A percentile compares a stretch with the other conserved stretches of the same genome.
phyloP scores from a whole-genome alignment of 2,888 invertebrate species.

The Chelonus formosanus region DNA sequence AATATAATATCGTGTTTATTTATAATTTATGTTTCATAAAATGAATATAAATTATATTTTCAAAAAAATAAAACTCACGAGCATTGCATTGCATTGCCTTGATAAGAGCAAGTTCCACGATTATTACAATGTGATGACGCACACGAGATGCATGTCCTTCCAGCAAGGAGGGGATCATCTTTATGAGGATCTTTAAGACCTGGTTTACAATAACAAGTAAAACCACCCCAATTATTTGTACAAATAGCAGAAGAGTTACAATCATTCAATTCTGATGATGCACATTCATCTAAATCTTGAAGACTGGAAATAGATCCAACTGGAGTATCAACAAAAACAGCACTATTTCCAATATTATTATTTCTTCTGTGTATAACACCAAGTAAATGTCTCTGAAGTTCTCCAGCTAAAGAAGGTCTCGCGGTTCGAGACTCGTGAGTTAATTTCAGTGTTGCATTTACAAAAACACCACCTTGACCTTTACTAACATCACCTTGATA shows the following conservation, averaged over 20 bases:
- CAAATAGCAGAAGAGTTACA: constrained; percentile 83
- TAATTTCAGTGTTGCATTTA: constrained; percentile 82
- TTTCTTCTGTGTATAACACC: constrained; percentile 84
- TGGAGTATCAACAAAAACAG: constrained; percentile 83
- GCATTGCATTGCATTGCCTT: constrained; percentile 78
- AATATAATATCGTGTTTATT: too few relatives aligned
- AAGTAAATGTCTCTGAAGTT: constrained; percentile 84
- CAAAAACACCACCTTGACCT: constrained; percentile 79
- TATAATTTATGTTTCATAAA: too few relatives aligned
- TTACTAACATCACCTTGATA: constrained; percentile 76
- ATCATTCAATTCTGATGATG: constrained; percentile 82
- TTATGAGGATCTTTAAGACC: constrained; percentile 81
- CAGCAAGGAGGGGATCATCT: constrained; percentile 74
- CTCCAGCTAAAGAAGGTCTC: constrained; percentile 74
- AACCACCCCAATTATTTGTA: constrained; percentile 85
- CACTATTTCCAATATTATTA: constrained; percentile 89
- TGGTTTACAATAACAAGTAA: constrained; percentile 77
- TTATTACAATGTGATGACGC: constrained; percentile 82
- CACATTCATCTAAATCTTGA: constrained; percentile 87
- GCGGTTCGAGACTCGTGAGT: constrained; percentile 69
- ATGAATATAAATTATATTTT: not conserved
- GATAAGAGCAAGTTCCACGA: constrained; percentile 84
- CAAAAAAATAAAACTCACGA: constrained; percentile 68
- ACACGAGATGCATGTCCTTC: constrained; percentile 82
- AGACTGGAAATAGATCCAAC: constrained; percentile 81